These are phyloP conservation scores for Nomada fucata DNA, from an alignment of 2,888 invertebrate species.

Conservation along the genomic window DNA sequence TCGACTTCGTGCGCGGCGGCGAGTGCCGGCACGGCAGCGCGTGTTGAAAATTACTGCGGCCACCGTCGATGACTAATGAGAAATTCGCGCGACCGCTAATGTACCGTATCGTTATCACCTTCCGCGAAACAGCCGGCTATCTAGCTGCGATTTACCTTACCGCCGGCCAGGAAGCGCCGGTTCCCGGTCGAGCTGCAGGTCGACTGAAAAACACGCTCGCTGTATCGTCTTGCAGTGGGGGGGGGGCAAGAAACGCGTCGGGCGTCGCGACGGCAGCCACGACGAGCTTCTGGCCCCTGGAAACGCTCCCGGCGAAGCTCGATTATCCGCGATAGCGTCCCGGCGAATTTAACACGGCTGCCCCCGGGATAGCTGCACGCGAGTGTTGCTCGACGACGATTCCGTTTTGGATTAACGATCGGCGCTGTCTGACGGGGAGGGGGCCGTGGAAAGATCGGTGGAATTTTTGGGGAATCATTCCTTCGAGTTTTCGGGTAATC, in stretches of 20 bases:
- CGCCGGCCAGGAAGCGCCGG: conserved; percentile 42
- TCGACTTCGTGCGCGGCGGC: not conserved
- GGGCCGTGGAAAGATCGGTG: too few species aligned
- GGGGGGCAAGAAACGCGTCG: conserved; percentile 14
- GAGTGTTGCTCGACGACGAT: conserved; percentile 13
- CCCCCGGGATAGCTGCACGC: conserved; percentile 41
- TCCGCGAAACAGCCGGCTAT: conserved; percentile 53
- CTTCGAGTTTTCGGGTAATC: too few species aligned
- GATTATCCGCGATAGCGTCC: conserved; percentile 53
- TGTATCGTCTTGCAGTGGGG: conserved; percentile 59
- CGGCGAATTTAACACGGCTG: conserved; percentile 45
- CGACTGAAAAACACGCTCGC: conserved; percentile 50
- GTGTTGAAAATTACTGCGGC: conserved; percentile 71
- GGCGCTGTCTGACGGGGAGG: too few species aligned
- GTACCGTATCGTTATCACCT: conserved; percentile 75
- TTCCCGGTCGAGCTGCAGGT: conserved; percentile 49
- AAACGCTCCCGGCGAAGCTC: conserved; percentile 23
- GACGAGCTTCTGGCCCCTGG: conserved; percentile 27
- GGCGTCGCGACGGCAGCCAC: conserved; percentile 20
- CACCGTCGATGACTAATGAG: conserved; percentile 73
- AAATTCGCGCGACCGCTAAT: conserved; percentile 72
- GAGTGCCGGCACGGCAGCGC: conserved; percentile 44
- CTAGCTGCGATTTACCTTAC: conserved; percentile 64
- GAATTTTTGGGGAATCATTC: too few species aligned
- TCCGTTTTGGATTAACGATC: not conserved